These are phyloP conservation scores for Mactra quadrangularis DNA, from an alignment of 1,140 invertebrate species.

Conservation along the genomic window DNA sequence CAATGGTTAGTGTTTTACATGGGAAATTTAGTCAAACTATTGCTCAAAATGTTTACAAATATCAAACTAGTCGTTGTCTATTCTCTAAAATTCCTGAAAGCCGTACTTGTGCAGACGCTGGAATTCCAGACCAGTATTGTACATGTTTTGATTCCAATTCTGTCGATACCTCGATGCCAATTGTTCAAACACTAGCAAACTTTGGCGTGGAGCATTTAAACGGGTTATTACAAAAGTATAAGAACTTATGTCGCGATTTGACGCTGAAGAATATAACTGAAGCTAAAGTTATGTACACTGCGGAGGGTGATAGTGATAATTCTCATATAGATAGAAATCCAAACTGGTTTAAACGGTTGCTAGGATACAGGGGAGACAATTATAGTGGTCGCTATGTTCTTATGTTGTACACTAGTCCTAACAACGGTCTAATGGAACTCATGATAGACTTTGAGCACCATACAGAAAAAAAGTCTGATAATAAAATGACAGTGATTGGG, in stretches of 20 bases:
- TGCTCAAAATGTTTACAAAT: background rate
- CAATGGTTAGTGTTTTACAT: conserved; percentile 48
- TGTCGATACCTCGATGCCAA: conserved; percentile 16
- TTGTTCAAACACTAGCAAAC: conserved; percentile 32
- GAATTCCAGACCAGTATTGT: conserved; percentile 64
- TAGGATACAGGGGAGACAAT: conserved; percentile 32
- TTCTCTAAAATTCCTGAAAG: conserved; percentile 60
- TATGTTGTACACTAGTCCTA: conserved; percentile 74
- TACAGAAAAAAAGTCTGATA: conserved; percentile 48
- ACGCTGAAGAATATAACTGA: conserved; percentile 47
- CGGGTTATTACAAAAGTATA: conserved; percentile 39
- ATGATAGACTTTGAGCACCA: conserved; percentile 54
- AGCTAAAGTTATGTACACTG: conserved; percentile 55
- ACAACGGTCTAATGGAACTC: conserved; percentile 78
- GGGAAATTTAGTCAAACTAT: conserved; percentile 12
- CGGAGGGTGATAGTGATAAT: conserved; percentile 63
- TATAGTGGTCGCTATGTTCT: conserved; percentile 62
- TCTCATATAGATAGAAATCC: conserved; percentile 16
- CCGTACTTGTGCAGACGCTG: conserved; percentile 62
- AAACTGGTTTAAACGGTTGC: conserved; percentile 24
- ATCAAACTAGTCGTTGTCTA: conserved; percentile 47
- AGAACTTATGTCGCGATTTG: conserved; percentile 45
- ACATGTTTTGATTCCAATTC: conserved; percentile 60
- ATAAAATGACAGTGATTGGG: conserved; percentile 69
- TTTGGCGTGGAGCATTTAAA: conserved; percentile 59